A percentile compares a stretch with the other conserved stretches of the same genome.
These are phyloP conservation scores for Trachelus tabidus DNA, from an alignment of 2,888 invertebrate genomes.

Conservation along the genomic window DNA sequence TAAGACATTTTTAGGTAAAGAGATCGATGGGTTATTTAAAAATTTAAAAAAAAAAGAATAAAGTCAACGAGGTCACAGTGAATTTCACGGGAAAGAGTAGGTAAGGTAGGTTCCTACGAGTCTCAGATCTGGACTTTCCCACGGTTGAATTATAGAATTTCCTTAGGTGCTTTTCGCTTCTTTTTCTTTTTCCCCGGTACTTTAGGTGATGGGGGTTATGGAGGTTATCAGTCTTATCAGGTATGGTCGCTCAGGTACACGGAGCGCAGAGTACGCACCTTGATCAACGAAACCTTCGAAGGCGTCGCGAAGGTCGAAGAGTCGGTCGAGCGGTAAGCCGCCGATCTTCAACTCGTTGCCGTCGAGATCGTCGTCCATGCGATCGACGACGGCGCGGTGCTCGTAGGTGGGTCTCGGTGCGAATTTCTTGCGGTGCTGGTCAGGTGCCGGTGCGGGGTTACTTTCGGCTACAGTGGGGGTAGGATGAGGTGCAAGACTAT, in stretches of 20 bases:
- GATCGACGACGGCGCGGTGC: slow-evolving; percentile 66
- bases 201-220: slow-evolving; percentile 65
- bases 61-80: background rate
- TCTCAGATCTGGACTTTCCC: background rate
- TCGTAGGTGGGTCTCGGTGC: slow-evolving; percentile 63
- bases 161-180: background rate
- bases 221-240: slow-evolving; percentile 2
- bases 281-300: slow-evolving; percentile 75
- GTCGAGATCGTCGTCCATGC: slow-evolving; percentile 69
- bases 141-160: background rate
- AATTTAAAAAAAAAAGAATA: background rate
- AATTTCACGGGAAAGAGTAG: background rate
- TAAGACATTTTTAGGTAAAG: background rate
- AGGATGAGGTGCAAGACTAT: slow-evolving; percentile 38
- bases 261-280: slow-evolving; percentile 68
- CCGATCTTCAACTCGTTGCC: slow-evolving; percentile 53
- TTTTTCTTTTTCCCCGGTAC: background rate
- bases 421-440: slow-evolving; percentile 49
- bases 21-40: background rate
- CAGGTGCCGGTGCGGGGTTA: slow-evolving; percentile 50
- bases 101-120: background rate
- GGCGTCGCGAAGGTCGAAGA: slow-evolving; percentile 73
- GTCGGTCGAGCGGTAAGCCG: slow-evolving; percentile 71
- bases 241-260: background rate
- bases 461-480: slow-evolving; percentile 54